Evolutionary conservation across 2,797 vertebrate species (phyloP).

Genomic region (Thunnus albacares): DNA sequence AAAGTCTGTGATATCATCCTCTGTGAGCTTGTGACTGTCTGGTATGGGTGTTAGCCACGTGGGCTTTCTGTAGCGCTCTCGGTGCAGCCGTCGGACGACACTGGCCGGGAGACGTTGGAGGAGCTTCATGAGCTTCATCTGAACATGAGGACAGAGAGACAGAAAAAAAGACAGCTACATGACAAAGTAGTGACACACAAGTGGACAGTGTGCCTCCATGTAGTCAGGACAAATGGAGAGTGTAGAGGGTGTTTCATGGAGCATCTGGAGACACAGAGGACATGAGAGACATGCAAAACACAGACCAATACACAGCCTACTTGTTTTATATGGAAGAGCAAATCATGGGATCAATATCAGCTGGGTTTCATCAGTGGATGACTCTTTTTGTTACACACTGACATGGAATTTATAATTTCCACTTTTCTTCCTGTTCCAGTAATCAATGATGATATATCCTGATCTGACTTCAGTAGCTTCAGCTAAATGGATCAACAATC

Average conservation of each 20-base stretch:
- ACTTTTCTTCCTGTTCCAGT: conserved; percentile 1
- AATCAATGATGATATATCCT: background rate
- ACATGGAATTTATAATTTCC: background rate
- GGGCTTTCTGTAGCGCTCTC: conserved; percentile 93
- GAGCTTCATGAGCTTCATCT: conserved; percentile 99
- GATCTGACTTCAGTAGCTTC: background rate
- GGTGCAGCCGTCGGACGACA: conserved; percentile 94
- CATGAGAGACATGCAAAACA: conserved; percentile 48
- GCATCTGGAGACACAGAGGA: conserved; percentile 42
- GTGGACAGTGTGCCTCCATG: conserved; percentile 14
- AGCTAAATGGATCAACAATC: conserved; percentile 9
- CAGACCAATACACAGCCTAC: conserved; percentile 32
- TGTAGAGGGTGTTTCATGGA: conserved; percentile 10
- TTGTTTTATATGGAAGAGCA: background rate
- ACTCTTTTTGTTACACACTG: background rate
- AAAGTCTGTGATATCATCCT: conserved; percentile 95
- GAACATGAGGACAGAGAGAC: conserved; percentile 54
- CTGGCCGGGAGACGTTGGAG: conserved; percentile 93
- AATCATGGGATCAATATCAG: conserved; percentile 15
- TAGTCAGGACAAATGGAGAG: conserved; percentile 45
- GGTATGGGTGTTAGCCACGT: conserved; percentile 96
- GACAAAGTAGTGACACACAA: conserved; percentile 49
- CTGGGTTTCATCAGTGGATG: background rate
- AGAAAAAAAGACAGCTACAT: conserved; percentile 48
- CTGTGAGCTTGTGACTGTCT: conserved; percentile 94